Percentiles rank a stretch among this genome's conserved stretches.
These are phyloP conservation scores for Sebastes umbrosus DNA, from an alignment of 2,797 vertebrate genomes.

Conservation along the genomic window DNA sequence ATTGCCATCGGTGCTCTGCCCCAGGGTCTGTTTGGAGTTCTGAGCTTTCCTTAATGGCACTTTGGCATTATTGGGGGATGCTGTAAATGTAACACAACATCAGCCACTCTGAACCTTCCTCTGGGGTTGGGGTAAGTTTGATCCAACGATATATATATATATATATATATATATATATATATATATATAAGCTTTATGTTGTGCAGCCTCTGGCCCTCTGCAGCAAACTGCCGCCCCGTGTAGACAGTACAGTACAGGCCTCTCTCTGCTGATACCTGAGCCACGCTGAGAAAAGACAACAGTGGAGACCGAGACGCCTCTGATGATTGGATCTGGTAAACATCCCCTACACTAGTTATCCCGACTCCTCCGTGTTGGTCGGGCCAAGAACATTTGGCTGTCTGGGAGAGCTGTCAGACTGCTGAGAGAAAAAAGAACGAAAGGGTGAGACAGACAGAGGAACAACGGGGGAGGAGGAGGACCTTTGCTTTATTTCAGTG, in stretches of 20 bases:
- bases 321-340: slow-evolving; percentile 36
- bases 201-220: slow-evolving; percentile 11
- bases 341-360: slow-evolving; percentile 37
- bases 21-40: slow-evolving; percentile 41
- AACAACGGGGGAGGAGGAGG: slow-evolving; percentile 2
- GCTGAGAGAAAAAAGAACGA: slow-evolving; percentile 30
- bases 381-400: slow-evolving; percentile 51
- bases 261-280: slow-evolving; percentile 27
- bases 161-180: no score
- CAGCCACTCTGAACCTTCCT: slow-evolving; percentile 12
- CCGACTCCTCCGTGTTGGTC: slow-evolving; percentile 33
- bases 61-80: slow-evolving; percentile 28
- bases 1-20: slow-evolving; percentile 22
- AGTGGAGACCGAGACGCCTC: slow-evolving; percentile 8
- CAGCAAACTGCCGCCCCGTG: slow-evolving; percentile 18
- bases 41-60: slow-evolving; percentile 39
- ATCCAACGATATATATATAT: slow-evolving; percentile 33
- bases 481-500: slow-evolving; percentile 2
- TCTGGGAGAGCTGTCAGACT: slow-evolving; percentile 50
- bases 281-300: slow-evolving; percentile 23
- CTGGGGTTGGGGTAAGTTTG: neutral
- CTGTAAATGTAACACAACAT: slow-evolving; percentile 28
- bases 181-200: slow-evolving; percentile 4
- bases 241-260: slow-evolving; percentile 8
- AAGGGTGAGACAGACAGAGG: slow-evolving; percentile 23